Evolutionary conservation across 2,113 vertebrate genomes (phyloP).

Genomic region (Oryzias melastigma): DNA sequence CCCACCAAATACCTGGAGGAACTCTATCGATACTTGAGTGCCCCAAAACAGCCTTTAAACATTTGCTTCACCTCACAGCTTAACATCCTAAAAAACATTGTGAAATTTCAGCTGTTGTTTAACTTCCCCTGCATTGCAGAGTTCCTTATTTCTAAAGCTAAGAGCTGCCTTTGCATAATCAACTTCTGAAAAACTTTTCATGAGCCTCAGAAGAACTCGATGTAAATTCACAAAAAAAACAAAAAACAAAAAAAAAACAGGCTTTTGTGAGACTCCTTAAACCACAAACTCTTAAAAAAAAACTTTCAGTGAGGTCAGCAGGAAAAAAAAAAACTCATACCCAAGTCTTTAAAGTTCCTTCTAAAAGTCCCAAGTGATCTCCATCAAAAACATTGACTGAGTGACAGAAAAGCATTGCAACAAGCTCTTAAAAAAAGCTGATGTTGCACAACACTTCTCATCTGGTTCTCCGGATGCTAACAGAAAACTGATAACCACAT

Average conservation of each 20-base stretch:
- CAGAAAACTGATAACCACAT: constrained; percentile 14
- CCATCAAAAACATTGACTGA: not conserved
- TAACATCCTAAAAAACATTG: constrained; percentile 25
- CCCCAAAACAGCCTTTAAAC: not conserved
- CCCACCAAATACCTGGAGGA: not conserved
- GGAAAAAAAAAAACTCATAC: constrained; percentile 23
- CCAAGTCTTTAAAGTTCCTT: constrained; percentile 6
- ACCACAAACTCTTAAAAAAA: too few species aligned
- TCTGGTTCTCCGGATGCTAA: constrained; percentile 32
- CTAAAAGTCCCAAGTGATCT: not conserved
- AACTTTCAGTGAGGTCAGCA: not conserved
- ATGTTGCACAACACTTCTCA: constrained; percentile 41
- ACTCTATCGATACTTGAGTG: not conserved
- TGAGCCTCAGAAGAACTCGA: not conserved
- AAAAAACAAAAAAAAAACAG: not conserved
- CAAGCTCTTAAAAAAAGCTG: constrained; percentile 3
- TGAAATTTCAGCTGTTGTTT: constrained; percentile 56
- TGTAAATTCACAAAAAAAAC: not conserved
- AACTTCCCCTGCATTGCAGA: constrained; percentile 63
- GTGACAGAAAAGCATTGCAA: not conserved
- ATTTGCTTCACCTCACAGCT: not conserved
- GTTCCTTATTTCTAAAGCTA: constrained; percentile 61
- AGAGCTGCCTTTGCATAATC: too few species aligned
- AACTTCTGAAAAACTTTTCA: too few species aligned
- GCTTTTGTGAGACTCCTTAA: not conserved